Evolutionary conservation across 2,888 invertebrate species (phyloP).

Genomic region (Eilema caniola): DNA sequence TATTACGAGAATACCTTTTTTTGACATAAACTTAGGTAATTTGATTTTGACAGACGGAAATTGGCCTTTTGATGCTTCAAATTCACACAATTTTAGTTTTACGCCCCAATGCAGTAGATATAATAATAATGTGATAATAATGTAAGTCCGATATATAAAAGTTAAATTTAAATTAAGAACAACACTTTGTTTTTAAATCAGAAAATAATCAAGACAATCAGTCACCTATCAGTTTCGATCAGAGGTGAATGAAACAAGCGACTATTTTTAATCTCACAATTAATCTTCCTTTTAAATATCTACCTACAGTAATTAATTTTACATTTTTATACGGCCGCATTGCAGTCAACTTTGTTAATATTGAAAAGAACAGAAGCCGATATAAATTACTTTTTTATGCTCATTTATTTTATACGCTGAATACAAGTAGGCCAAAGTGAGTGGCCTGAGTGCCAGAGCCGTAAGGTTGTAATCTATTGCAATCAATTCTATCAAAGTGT

Average conservation of each 20-base stretch:
- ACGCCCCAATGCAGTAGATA: not conserved
- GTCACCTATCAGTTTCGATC: not conserved
- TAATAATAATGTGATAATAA: too few relatives aligned
- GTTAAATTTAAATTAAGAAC: not conserved
- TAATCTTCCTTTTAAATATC: constrained; percentile 2
- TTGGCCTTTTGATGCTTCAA: too few relatives aligned
- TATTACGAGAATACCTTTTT: too few relatives aligned
- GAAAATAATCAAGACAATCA: not conserved
- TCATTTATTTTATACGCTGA: constrained; percentile 23
- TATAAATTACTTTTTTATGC: constrained; percentile 25
- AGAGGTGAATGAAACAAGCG: not conserved
- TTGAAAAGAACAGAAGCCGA: constrained; percentile 10
- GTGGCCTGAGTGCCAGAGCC: constrained; percentile 31
- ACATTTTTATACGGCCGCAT: constrained; percentile 12
- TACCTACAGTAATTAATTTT: not conserved
- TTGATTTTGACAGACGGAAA: too few relatives aligned
- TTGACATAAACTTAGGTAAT: too few relatives aligned
- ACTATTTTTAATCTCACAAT: not conserved
- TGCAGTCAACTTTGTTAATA: constrained; percentile 17
- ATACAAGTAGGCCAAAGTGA: constrained; percentile 46
- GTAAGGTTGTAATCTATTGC: constrained; percentile 46
- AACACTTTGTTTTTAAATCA: not conserved
- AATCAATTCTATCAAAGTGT: constrained; percentile 51
- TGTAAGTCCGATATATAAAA: not conserved
- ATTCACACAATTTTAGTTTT: not conserved